Evolutionary conservation across 2,888 invertebrate species (phyloP).

Genomic region (Pimpla rufipes): DNA sequence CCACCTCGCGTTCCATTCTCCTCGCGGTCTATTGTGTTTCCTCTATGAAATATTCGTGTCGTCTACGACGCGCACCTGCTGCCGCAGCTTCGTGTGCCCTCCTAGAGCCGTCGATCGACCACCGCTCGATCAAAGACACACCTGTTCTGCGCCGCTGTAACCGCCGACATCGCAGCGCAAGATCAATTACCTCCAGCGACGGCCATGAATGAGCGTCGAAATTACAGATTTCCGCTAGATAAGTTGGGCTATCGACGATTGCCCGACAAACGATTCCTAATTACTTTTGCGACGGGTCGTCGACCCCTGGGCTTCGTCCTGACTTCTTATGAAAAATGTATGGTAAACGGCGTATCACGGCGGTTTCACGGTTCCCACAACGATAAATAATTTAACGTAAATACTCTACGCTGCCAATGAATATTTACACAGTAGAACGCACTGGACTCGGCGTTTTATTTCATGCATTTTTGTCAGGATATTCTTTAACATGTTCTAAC

Average conservation of each 20-base stretch:
- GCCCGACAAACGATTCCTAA: neutral
- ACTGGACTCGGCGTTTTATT: too few relatives aligned
- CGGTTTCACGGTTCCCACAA: too few relatives aligned
- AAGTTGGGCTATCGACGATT: neutral
- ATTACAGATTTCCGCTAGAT: neutral
- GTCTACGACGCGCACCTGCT: constrained; percentile 30
- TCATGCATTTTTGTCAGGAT: too few relatives aligned
- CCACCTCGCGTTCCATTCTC: neutral
- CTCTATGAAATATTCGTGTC: constrained; percentile 58
- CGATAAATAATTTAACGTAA: too few relatives aligned
- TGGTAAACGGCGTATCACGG: too few relatives aligned
- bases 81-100: neutral
- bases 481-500: too few relatives aligned
- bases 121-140: constrained; percentile 38
- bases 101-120: constrained; percentile 32
- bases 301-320: too few relatives aligned
- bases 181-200: constrained; percentile 3
- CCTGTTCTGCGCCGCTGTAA: neutral
- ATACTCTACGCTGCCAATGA: too few relatives aligned
- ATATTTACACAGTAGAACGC: too few relatives aligned
- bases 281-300: too few relatives aligned
- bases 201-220: neutral
- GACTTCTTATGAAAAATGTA: too few relatives aligned
- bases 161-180: neutral
- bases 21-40: constrained; percentile 14